Conservation (phyloP, 2,113 vertebrate species). For the Nannospalax galili region DNA sequence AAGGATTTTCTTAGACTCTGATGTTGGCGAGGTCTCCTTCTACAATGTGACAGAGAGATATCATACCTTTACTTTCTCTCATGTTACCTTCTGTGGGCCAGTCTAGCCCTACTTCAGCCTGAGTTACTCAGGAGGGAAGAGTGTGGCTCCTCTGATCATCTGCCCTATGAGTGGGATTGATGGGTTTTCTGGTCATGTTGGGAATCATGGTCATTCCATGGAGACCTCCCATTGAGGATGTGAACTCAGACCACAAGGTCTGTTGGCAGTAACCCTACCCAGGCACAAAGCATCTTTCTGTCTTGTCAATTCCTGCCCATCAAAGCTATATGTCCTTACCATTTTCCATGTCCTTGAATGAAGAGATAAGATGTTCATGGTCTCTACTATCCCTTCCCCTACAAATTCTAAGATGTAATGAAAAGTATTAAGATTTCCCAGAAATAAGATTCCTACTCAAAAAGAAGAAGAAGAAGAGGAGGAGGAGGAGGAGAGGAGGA, state of each 20-base stretch:
- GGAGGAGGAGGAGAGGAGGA: too few species aligned
- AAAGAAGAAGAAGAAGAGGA: too few species aligned
- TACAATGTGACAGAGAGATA: slow-evolving; percentile 87
- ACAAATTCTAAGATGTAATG: slow-evolving; percentile 36
- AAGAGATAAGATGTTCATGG: neutral
- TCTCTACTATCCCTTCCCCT: neutral
- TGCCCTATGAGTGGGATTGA: slow-evolving; percentile 78
- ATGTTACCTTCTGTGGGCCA: slow-evolving; percentile 83
- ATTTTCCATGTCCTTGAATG: neutral
- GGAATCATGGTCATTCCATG: slow-evolving; percentile 71
- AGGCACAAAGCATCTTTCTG: neutral
- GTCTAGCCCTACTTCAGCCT: slow-evolving; percentile 79
- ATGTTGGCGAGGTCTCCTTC: slow-evolving; percentile 81
- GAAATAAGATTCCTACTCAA: too few species aligned
- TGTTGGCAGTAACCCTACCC: neutral
- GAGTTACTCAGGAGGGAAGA: slow-evolving; percentile 79
- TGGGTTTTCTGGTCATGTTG: slow-evolving; percentile 77
- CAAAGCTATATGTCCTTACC: neutral
- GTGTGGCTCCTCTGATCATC: slow-evolving; percentile 76
- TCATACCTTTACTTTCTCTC: slow-evolving; percentile 92
- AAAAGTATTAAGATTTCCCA: slow-evolving; percentile 33
- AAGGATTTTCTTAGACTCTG: slow-evolving; percentile 80
- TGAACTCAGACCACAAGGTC: neutral
- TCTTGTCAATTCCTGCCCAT: neutral
- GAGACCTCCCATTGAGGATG: slow-evolving; percentile 75